Base-by-base conservation (phyloP, 2,888 invertebrate species). In the Pyrocoelia pectoralis region DNA sequence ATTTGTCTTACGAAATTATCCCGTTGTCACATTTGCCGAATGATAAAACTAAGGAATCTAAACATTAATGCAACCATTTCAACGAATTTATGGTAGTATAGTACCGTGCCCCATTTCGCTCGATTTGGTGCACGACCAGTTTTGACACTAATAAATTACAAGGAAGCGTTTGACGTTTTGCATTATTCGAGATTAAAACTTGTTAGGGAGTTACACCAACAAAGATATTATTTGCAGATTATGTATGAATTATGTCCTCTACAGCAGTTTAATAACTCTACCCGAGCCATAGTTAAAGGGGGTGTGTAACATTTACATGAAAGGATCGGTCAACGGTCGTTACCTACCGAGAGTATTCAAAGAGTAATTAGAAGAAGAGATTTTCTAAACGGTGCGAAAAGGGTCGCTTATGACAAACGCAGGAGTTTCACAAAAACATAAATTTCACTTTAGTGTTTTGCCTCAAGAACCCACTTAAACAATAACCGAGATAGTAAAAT, bases 11-110 rank as follows among this genome's bases (percentile, higher is more conserved):
- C 15, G 61, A 68, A 69, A 68, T 68, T 70, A 70, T 70, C 66
- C 65, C 67, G 64, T 67, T 64, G 64, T 56, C 57, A 63, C 67
- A 69, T 72, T 70, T 70, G 67, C 65, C 68, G 70, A 71, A 71
- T 72, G 71, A 72, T 72, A 72, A 72, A 72, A 72, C 68, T 61
- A 67, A 67, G 68, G 72, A 70, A 69, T 70, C 68, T 68, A 70
- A 69, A 69, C 69, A 66, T 70, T 70, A 68, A 70, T 68, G 58
- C 66, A 6, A 24, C 68, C 67, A 59, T 64, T 66, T 53, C 59
- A 57, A 68, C 69, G 12, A 69, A 72, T 62, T 71, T 69, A 72
- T 70, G 62, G 67, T 48, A 63, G 65, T 60, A 68, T 56, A 69
- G 65, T 67, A 24, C 24, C 24, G 64, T 67, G 70, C 71, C 64